Evolutionary conservation across 2,888 invertebrate genomes (phyloP), one percentile per base, ranked within the genome.

Genomic region (Chloroclysta siterata): DNA sequence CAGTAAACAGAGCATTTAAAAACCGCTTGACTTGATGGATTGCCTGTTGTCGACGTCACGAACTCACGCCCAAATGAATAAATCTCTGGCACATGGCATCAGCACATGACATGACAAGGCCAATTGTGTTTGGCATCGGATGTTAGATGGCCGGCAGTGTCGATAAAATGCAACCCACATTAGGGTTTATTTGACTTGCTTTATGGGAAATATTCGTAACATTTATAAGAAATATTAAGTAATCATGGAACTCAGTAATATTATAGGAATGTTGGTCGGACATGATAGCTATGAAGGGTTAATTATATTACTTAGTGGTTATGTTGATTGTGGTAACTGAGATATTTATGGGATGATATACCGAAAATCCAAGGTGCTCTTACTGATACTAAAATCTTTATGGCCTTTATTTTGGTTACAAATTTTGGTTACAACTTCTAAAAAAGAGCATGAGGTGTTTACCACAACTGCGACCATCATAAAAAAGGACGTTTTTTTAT

Each of bases 111-210:
- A 58, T 78, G 82, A 84, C 84, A 81, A 74, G 72, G 69, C 74
- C 80, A 75, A 74, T 73, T 85, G 84, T 73, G 80, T 82, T 80
- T 84, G 84, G 79, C 83, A 74, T 78, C 75, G 74, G 73, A 78
- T 81, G 82, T 80, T 82, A 80, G 81, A 83, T 81, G 79, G 75
- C 76, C 76, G 28, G 28, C 66, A 59, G 44, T 70, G 60, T 62
- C 68, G 60, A 70, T 71, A 66, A 65, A 68, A 68, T 60, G 65
- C 62, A 66, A 46, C 53, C 50, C 17, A 51, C 39, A 52, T 39
- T 52, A 52, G n/a, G 36, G 8, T 39, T 39, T 39, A 39, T 39
- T 11, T 33, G 7, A 33, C 33, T 33, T 6, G 33, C 33, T 33
- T 33, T 33, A 33, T 33, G 6, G 33, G 3, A 33, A 33, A 33